Evolutionary conservation across 2,113 vertebrate genomes (phyloP).

Genomic region (Halcyon malimbica): DNA sequence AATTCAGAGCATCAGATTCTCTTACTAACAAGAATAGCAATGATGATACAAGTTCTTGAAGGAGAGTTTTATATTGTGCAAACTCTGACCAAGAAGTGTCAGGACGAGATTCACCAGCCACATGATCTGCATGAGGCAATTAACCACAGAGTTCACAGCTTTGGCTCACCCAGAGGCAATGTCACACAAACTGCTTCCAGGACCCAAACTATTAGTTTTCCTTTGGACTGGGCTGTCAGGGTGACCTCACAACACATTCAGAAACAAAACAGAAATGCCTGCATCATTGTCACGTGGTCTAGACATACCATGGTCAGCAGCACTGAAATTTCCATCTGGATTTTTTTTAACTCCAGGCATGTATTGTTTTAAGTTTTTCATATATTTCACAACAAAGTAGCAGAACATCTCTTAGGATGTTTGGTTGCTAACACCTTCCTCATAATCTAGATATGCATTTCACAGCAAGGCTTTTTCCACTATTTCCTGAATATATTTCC

Average conservation of each 20-base stretch:
- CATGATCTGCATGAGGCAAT: neutral
- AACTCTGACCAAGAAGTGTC: neutral
- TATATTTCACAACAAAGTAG: neutral
- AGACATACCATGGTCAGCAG: neutral
- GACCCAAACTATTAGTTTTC: neutral
- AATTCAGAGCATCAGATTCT: neutral
- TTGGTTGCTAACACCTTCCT: neutral
- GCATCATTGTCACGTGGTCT: fast-evolving
- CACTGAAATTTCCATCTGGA: neutral
- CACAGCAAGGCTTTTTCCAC: neutral
- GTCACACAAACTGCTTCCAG: neutral
- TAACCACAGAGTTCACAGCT: neutral
- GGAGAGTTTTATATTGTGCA: neutral
- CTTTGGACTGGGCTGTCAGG: neutral
- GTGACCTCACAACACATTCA: neutral
- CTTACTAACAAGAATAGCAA: neutral
- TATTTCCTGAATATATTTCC: neutral
- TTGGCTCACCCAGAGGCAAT: fast-evolving
- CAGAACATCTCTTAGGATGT: neutral
- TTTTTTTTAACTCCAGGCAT: neutral
- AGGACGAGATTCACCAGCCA: neutral
- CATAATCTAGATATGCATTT: neutral
- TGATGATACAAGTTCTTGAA: neutral
- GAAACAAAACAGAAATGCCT: neutral
- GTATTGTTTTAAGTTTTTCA: neutral